A percentile compares a stretch with the other conserved stretches of the same genome.
Evolutionary conservation across 2,888 invertebrate species (phyloP).

Genomic region (Hemistola chrysoprasaria): DNA sequence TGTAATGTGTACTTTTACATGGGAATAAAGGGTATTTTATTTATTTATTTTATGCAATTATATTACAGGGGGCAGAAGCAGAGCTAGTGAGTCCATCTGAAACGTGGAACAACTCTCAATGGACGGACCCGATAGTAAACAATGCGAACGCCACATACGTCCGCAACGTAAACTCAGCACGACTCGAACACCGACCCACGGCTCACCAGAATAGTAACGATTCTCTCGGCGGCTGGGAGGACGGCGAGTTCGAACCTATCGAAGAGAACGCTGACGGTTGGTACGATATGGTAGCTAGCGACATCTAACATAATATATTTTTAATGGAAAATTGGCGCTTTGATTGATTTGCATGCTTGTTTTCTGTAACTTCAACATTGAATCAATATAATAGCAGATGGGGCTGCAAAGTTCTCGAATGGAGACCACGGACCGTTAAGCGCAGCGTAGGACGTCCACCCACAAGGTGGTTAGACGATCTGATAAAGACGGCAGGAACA

Average conservation of each 20-base stretch:
- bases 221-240: slow-evolving; percentile 87
- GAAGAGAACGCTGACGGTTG: slow-evolving; percentile 84
- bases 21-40: too few species aligned
- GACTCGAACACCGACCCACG: slow-evolving; percentile 46
- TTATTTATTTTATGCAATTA: slow-evolving; percentile 2
- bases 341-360: too few species aligned
- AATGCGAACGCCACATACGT: slow-evolving; percentile 61
- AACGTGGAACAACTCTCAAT: slow-evolving; percentile 82
- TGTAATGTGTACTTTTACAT: too few species aligned
- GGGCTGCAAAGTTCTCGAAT: too few species aligned
- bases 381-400: too few species aligned
- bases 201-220: slow-evolving; percentile 76
- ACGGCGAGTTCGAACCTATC: slow-evolving; percentile 90
- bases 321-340: too few species aligned
- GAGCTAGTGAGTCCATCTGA: slow-evolving; percentile 84
- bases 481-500: too few species aligned
- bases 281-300: slow-evolving; percentile 2
- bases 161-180: slow-evolving; percentile 32
- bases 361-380: too few species aligned
- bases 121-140: slow-evolving; percentile 56
- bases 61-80: slow-evolving; percentile 67
- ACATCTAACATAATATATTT: too few species aligned
- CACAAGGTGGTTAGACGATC: too few species aligned
- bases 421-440: too few species aligned
- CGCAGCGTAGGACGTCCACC: too few species aligned